phyloP scores from a whole-genome alignment of 2,113 vertebrate species.

The Sterrhoptilus dennistouni region DNA sequence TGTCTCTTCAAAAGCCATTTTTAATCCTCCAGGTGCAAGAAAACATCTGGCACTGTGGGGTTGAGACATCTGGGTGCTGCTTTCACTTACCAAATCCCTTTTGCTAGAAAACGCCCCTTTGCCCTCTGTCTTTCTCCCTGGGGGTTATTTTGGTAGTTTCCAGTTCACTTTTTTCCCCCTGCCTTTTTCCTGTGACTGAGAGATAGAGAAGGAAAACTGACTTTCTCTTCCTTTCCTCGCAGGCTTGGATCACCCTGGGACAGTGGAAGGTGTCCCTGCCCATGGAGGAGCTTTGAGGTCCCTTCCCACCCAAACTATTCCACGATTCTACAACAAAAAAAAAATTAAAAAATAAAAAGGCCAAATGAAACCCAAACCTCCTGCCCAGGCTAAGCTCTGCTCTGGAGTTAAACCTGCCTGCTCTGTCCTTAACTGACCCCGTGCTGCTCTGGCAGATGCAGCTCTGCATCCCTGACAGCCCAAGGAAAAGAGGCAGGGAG shows the following conservation, averaged over 20 bases:
- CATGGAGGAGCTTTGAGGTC: neutral
- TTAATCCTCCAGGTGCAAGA: neutral
- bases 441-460: neutral
- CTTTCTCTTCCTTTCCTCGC: neutral
- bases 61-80: neutral
- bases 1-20: neutral
- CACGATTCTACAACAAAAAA: neutral
- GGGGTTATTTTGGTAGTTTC: neutral
- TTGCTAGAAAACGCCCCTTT: neutral
- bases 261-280: neutral
- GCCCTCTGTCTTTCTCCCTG: neutral
- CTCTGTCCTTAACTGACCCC: neutral
- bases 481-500: neutral
- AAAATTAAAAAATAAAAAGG: no score
- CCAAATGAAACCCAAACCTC: neutral
- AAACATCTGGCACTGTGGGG: accelerated
- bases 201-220: neutral
- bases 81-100: neutral
- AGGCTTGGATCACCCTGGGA: neutral
- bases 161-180: neutral
- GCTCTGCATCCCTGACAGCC: neutral
- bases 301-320: neutral
- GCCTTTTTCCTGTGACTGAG: neutral
- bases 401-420: neutral
- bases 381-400: neutral